Conservation (phyloP, 2,888 invertebrate genomes). For the Apamea crenata region DNA sequence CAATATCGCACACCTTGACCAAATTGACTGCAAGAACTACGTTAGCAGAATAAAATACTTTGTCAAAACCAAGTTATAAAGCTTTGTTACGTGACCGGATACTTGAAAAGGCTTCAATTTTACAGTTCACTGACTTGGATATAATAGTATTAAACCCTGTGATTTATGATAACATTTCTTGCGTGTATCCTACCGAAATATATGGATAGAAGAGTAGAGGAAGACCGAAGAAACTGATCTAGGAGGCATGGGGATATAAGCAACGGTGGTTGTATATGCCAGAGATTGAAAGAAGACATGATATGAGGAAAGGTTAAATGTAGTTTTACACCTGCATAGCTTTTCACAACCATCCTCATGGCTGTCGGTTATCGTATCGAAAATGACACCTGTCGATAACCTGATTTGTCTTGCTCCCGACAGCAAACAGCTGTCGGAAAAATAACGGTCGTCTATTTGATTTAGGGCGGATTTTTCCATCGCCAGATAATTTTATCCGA, state of each 20-base stretch:
- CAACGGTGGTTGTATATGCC: too few relatives aligned
- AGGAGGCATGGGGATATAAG: too few relatives aligned
- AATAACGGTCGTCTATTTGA: background rate
- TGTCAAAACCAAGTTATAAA: conserved; percentile 40
- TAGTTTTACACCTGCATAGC: too few relatives aligned
- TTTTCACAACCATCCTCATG: too few relatives aligned
- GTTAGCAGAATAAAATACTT: conserved; percentile 17
- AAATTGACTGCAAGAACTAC: conserved; percentile 5
- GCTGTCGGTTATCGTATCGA: too few relatives aligned
- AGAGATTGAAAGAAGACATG: too few relatives aligned
- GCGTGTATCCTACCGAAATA: conserved; percentile 21
- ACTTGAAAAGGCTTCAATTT: conserved; percentile 68
- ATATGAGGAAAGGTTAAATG: too few relatives aligned
- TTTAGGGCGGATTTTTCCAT: too few relatives aligned
- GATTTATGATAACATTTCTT: conserved; percentile 55
- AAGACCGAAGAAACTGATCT: background rate
- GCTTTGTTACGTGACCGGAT: conserved; percentile 48
- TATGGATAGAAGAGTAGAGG: background rate
- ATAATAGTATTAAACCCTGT: conserved; percentile 56
- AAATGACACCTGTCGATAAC: too few relatives aligned
- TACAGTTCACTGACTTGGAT: conserved; percentile 66
- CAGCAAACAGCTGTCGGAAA: background rate
- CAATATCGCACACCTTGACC: conserved; percentile 24
- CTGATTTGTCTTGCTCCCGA: background rate
- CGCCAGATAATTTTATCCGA: too few relatives aligned